These are phyloP conservation scores for Neosilurus mollespiculum DNA, from an alignment of 2,797 vertebrate species.

Conservation along the genomic window DNA sequence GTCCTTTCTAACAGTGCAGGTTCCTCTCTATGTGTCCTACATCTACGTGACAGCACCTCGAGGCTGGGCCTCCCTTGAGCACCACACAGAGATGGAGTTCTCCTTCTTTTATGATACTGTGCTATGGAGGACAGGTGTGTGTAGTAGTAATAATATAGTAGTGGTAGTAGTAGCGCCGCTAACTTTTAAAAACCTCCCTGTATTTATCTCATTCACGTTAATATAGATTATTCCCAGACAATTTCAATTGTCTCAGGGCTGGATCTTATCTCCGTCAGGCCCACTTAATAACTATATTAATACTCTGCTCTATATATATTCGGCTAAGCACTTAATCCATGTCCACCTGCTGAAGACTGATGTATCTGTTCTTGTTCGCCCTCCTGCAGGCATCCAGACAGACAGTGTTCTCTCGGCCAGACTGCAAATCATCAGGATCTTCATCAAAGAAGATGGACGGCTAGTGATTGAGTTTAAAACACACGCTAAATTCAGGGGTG, in stretches of 20 bases:
- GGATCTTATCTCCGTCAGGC: neutral
- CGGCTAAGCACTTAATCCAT: neutral
- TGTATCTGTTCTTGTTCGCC: neutral
- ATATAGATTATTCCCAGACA: neutral
- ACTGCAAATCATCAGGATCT: constrained; percentile 96
- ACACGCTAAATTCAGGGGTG: constrained; percentile 97
- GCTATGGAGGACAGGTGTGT: constrained; percentile 93
- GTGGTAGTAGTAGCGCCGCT: neutral
- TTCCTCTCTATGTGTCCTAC: constrained; percentile 95
- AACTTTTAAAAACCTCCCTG: neutral
- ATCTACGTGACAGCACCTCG: constrained; percentile 93
- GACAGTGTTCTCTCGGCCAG: constrained; percentile 94
- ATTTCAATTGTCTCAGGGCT: neutral
- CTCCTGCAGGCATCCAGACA: constrained; percentile 89
- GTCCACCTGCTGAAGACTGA: too few relatives aligned
- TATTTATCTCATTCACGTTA: neutral
- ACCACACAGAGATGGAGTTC: constrained; percentile 99
- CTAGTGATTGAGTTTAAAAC: constrained; percentile 99
- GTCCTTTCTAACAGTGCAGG: constrained; percentile 94
- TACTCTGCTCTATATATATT: neutral
- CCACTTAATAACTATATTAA: neutral
- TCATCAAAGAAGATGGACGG: constrained; percentile 92
- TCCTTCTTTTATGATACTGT: constrained; percentile 98
- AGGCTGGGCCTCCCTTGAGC: constrained; percentile 96
- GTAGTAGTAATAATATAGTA: neutral